Evolutionary conservation across 2,113 vertebrate species (phyloP), one percentile per base, ranked within the genome.

Genomic region (Chroicocephalus ridibundus): DNA sequence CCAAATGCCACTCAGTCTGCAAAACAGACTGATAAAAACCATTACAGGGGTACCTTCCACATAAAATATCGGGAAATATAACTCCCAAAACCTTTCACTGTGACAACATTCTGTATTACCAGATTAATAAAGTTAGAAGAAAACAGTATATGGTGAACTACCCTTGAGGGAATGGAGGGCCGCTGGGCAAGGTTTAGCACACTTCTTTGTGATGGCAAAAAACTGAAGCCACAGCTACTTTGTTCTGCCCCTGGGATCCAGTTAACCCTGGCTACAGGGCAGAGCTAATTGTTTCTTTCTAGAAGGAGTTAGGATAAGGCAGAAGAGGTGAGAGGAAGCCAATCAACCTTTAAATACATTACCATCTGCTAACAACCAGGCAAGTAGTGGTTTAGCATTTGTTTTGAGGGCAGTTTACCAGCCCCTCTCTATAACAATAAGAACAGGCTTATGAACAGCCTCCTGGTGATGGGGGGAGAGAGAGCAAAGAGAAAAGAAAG

Each of bases 331-430:
- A 75, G 74, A 69, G 72, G 71, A 90, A 92, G 93, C 88, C 84
- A 91, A 88, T 70, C 51, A 81, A 68, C 83, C 80, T 75, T 83
- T 72, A 82, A 66, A 83, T 42, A 65, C 88, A 88, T 74, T 49
- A 76, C 90, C 72, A 90, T 93, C 95, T 96, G 91, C 84, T 88
- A 78, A 76, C 34, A 82, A 54, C 52, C 57, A 62, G 80, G 75
- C 75, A 94, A 87, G 52, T 4, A 57, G 47, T 61, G 77, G 66
- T 64, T 92, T 83, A 82, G 60, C 47, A 81, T 82, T 60, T 70
- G 68, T 75, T 86, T 86, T 58, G 32, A 93, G 65, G 47, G 70
- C 57, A 86, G 85, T 58, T 92, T 88, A 86, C 82, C 68, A 93
- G 70, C 29, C 42, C 32, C 34, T 65, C 42, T 44, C 36, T 74